These are phyloP conservation scores for Alosa sapidissima DNA, from an alignment of 2,797 vertebrate genomes.

Conservation along the genomic window DNA sequence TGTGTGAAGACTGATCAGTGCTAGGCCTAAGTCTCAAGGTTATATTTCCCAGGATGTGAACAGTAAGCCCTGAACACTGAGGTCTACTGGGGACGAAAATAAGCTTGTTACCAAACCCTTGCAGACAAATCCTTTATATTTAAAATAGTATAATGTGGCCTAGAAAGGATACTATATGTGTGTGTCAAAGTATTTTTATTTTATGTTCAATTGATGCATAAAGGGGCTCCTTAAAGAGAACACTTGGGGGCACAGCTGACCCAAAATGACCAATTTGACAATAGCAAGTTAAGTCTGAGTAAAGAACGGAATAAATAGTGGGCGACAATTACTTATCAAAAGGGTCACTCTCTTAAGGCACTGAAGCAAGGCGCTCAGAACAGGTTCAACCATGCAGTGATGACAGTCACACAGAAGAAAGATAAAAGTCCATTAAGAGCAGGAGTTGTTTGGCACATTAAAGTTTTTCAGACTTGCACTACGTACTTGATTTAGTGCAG, in stretches of 20 bases:
- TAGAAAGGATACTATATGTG: neutral
- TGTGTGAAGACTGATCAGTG: neutral
- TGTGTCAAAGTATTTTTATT: neutral
- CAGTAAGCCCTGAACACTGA: neutral
- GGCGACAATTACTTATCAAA: neutral
- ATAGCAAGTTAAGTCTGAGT: neutral
- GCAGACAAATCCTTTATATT: neutral
- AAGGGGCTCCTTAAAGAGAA: neutral
- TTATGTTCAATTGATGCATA: neutral
- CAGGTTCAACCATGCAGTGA: neutral
- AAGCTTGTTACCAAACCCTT: neutral
- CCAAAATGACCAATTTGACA: neutral
- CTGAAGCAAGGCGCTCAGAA: neutral
- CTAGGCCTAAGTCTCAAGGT: neutral
- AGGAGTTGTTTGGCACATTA: slow-evolving; percentile 13
- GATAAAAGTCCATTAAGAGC: neutral
- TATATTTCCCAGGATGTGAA: neutral
- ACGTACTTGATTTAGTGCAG: slow-evolving; percentile 14
- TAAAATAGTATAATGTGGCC: neutral
- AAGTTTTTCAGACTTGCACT: neutral
- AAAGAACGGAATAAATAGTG: neutral
- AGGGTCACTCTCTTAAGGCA: neutral
- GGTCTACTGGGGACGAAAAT: neutral
- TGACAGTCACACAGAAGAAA: neutral
- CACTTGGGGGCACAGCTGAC: neutral